Evolutionary conservation across 1,140 invertebrate species (phyloP), one percentile per base, ranked within the genome.

Genomic region (Gonatopus flavifemur): DNA sequence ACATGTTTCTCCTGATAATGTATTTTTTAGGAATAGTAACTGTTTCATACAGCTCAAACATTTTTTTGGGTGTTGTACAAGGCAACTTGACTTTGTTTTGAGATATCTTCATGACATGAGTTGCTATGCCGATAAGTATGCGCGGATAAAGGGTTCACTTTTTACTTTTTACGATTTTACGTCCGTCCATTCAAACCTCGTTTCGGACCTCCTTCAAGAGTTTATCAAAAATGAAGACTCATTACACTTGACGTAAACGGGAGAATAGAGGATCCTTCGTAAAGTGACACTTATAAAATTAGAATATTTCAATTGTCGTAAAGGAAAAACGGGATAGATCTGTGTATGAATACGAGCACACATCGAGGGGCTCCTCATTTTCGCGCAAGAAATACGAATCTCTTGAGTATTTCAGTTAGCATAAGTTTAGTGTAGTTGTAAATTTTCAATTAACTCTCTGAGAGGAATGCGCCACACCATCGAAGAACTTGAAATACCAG

Each of bases 201-300:
- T 9, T 13, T 13, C 13, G 24, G 41, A 30, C 19, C 32, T 32
- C 21, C n/a, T n/a, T n/a, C n/a, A n/a, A 66, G 65, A 60, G 59
- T 67, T 67, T 66, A 62, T 65, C 63, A 62, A 69, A 69, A 68
- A 69, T 67, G 68, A 62, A 62, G 54, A 41, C 44, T 62, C n/a
- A n/a, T n/a, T 49, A 57, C 47, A 56, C 59, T 50, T 51, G 37
- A 47, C 40, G 36, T 53, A 62, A 62, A 59, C 41, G 53, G 25
- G 46, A 43, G 52, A 37, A 49, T 41, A 49, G 36, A 32, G 32
- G 61, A 61, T 50, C 61, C 49, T 41, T 33, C 49, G 42, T 61
- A 61, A 62, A 57, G 24, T 9, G 44, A 24, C 41, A 43, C 40
- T 57, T 59, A 51, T 69, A 69, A 69, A 69, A 66, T 69, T 68